phyloP scores from a whole-genome alignment of 2,797 vertebrate genomes.

The Clarias laeviceps region DNA sequence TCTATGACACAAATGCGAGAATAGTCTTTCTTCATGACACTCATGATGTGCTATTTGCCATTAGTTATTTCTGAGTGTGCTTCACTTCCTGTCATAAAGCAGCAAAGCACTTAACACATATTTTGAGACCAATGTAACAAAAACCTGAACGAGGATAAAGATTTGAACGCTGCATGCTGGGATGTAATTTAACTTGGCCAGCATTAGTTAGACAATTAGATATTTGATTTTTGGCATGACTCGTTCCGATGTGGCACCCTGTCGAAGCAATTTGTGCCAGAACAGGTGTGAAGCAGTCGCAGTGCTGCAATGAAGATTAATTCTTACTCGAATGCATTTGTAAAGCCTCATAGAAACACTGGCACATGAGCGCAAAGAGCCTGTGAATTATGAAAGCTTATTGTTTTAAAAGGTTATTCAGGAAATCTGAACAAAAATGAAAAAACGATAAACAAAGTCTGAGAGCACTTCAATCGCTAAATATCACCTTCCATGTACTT shows the following conservation, averaged over 20 bases:
- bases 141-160: background rate
- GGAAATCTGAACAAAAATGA: constrained; percentile 25
- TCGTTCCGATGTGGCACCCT: constrained; percentile 30
- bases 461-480: background rate
- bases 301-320: constrained; percentile 27
- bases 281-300: constrained; percentile 35
- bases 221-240: constrained; percentile 30
- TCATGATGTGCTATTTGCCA: background rate
- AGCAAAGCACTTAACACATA: background rate
- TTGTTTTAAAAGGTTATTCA: background rate
- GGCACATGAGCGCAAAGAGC: background rate
- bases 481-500: background rate
- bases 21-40: background rate
- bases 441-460: constrained; percentile 6
- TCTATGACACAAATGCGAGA: background rate
- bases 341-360: constrained; percentile 18
- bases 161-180: background rate
- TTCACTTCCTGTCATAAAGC: background rate
- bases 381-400: background rate
- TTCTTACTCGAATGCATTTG: constrained; percentile 9
- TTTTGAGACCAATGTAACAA: background rate
- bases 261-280: constrained; percentile 15
- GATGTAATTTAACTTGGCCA: constrained; percentile 22
- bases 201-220: constrained; percentile 27
- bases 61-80: background rate